phyloP scores from a whole-genome alignment of 2,888 invertebrate species.

The Cantharis rustica region DNA sequence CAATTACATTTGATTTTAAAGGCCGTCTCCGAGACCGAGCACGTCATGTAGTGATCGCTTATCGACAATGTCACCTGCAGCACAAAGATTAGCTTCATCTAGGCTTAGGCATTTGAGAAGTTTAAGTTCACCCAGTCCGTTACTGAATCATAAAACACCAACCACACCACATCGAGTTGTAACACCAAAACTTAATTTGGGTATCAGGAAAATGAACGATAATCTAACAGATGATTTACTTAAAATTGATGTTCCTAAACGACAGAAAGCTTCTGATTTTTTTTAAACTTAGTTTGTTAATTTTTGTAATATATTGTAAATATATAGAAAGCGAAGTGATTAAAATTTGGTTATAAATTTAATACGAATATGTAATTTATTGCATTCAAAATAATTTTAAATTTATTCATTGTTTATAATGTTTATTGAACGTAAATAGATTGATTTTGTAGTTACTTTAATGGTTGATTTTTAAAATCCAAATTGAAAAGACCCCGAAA shows the following conservation, averaged over 20 bases:
- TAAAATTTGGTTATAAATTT: background rate
- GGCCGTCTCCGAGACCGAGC: slow-evolving; percentile 62
- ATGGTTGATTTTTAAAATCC: background rate
- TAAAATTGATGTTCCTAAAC: slow-evolving; percentile 74
- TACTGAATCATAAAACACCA: slow-evolving; percentile 43
- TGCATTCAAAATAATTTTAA: background rate
- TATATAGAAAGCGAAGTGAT: background rate
- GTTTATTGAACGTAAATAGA: background rate
- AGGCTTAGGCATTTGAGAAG: slow-evolving; percentile 60
- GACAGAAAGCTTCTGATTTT: slow-evolving; percentile 83
- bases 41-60: slow-evolving; percentile 76
- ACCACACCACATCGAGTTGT: slow-evolving; percentile 51
- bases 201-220: slow-evolving; percentile 56
- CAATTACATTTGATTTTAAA: slow-evolving; percentile 39
- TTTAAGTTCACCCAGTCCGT: slow-evolving; percentile 62
- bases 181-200: slow-evolving; percentile 57
- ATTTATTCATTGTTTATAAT: background rate
- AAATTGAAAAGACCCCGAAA: too few species aligned
- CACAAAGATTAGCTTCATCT: slow-evolving; percentile 80
- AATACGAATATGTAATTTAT: background rate
- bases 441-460: background rate
- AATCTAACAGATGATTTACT: slow-evolving; percentile 84
- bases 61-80: slow-evolving; percentile 94
- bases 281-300: slow-evolving; percentile 55
- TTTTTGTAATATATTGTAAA: background rate